Conservation (phyloP, 2,113 vertebrate species). For the Campylomormyrus tamandua region DNA sequence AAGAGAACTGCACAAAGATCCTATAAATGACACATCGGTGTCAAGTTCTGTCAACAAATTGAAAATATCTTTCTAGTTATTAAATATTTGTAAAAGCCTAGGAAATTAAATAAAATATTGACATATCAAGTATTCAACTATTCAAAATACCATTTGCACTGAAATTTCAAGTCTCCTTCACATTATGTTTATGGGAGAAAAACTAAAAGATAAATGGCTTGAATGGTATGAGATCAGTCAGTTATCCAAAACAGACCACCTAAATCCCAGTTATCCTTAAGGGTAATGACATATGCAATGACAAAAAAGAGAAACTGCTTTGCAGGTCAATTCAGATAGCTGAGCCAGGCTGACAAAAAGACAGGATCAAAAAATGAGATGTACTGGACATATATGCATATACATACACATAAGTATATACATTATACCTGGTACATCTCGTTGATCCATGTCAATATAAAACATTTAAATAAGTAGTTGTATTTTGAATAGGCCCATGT, state of each 20-base stretch:
- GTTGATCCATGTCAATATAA: background rate
- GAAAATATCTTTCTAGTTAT: background rate
- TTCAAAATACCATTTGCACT: background rate
- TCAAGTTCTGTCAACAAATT: background rate
- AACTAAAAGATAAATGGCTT: background rate
- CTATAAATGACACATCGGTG: background rate
- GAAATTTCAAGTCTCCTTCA: background rate
- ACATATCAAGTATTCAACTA: background rate
- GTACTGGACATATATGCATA: background rate
- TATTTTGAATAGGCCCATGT: background rate
- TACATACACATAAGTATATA: background rate
- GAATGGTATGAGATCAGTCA: background rate
- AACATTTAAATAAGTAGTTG: background rate
- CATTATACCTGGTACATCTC: background rate
- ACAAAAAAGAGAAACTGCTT: background rate
- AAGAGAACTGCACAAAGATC: background rate
- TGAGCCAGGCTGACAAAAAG: background rate
- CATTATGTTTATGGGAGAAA: background rate
- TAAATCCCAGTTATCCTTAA: background rate
- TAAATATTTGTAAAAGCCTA: background rate
- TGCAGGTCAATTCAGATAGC: background rate
- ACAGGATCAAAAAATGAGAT: background rate
- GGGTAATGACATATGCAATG: background rate
- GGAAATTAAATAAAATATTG: background rate
- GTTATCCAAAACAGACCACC: background rate